These are phyloP conservation scores for Tyto alba DNA, from an alignment of 2,113 vertebrate genomes.

Conservation along the genomic window DNA sequence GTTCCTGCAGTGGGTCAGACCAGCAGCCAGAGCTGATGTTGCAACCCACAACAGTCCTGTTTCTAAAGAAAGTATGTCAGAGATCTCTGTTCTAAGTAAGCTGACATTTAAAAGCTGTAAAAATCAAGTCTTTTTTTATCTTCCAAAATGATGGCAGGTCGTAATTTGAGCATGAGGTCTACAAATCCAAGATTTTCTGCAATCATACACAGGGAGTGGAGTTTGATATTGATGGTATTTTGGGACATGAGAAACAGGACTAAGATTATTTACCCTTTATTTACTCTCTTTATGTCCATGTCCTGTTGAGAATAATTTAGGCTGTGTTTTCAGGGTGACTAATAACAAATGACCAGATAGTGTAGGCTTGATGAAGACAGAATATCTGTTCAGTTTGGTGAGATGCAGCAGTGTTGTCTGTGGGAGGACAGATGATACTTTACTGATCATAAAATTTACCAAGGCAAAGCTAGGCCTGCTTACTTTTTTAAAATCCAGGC, in stretches of 20 bases:
- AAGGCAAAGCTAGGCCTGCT: background rate
- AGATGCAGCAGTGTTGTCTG: background rate
- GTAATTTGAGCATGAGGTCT: background rate
- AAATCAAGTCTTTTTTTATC: background rate
- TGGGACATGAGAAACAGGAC: background rate
- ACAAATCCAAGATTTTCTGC: background rate
- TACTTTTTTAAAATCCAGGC: background rate
- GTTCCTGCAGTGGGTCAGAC: background rate
- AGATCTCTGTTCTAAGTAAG: background rate
- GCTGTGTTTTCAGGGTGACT: background rate
- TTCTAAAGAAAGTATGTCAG: background rate
- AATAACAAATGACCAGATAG: background rate
- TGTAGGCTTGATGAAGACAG: background rate
- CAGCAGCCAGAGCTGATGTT: background rate
- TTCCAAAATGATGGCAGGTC: background rate
- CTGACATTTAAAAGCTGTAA: background rate
- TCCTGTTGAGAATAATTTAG: background rate
- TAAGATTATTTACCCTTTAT: background rate
- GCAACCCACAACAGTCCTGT: background rate
- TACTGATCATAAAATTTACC: background rate
- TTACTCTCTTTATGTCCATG: background rate
- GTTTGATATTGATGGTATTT: background rate
- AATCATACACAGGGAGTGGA: accelerated
- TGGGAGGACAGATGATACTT: background rate
- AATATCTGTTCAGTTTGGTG: background rate